Base-by-base conservation (phyloP, 1,140 invertebrate genomes). In the Sweltsa coloradensis region DNA sequence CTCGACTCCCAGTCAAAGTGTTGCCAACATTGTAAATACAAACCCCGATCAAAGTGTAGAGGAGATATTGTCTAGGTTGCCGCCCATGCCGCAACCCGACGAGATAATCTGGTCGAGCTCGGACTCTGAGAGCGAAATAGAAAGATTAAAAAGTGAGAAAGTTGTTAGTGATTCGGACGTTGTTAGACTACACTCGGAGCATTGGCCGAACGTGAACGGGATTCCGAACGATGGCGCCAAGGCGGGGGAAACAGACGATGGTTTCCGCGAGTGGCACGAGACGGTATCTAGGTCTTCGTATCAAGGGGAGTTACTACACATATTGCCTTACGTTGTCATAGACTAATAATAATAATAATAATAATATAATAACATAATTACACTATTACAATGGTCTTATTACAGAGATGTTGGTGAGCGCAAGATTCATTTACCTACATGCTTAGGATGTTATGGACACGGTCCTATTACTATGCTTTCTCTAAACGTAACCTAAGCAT, bases 301-400 rank as follows among this genome's bases (percentile, higher is more conserved):
- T 58, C 73, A 74, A 65, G 80, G 71, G 59, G 81, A 87, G 64
- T 70, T 74, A 57, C 72, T 91, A 65, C 77, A 81, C 68, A 83
- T 91, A 74, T 76, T 92, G 77, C 89, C 89, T 72, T 94, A 94
- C 72, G 85, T 89, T 70, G 79, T 90, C 62, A 84, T 89, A 69
- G 86, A 91, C 75, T 90, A 23, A 47, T 22, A n/a, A n/a, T n/a
- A n/a, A n/a, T n/a, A n/a, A n/a, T n/a, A n/a, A n/a, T n/a, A n/a
- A n/a, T n/a, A n/a, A n/a, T n/a, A n/a, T n/a, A n/a, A n/a, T n/a
- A n/a, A n/a, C n/a, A n/a, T n/a, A n/a, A n/a, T n/a, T n/a, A n/a
- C n/a, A n/a, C n/a, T n/a, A n/a, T n/a, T n/a, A n/a, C n/a, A n/a
- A n/a, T n/a, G n/a, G n/a, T n/a, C n/a, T n/a, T n/a, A n/a, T n/a